These are phyloP conservation scores for Brachirus orientalis DNA, from an alignment of 2,113 vertebrate genomes.

Conservation along the genomic window DNA sequence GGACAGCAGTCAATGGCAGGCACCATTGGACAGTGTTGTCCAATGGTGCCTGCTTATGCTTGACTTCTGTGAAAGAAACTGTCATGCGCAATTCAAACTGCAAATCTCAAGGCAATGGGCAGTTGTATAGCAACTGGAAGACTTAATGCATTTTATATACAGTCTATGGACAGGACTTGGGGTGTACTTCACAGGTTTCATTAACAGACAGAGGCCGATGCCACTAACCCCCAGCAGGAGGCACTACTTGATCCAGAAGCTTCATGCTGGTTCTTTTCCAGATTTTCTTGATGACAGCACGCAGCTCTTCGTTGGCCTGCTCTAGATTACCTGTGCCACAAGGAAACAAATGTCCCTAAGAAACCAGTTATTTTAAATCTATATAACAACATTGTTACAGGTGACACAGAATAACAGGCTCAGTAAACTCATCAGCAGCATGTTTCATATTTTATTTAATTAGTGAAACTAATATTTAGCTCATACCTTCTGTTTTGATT, in stretches of 20 bases:
- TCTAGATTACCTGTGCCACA: constrained; percentile 91
- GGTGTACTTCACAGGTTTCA: constrained; percentile 6
- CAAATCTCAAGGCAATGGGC: no score
- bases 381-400: neutral
- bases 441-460: neutral
- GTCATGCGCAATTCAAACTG: no score
- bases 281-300: constrained; percentile 99
- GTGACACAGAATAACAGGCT: neutral
- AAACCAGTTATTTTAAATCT: constrained; percentile 16
- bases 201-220: constrained; percentile 19
- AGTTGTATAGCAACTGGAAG: no score
- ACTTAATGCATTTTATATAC: no score
- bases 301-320: constrained; percentile 97
- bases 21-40: no score
- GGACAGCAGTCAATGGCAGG: no score
- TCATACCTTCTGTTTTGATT: constrained; percentile 98
- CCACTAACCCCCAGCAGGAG: constrained; percentile 97
- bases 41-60: no score
- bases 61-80: no score
- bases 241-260: constrained; percentile 97
- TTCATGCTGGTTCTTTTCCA: constrained; percentile 99
- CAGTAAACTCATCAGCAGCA: neutral
- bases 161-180: no score
- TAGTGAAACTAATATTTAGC: neutral
- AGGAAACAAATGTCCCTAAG: constrained; percentile 15